Evolutionary conservation across 2,888 invertebrate genomes (phyloP), one percentile per base, ranked within the genome.

Genomic region (Drosophila neonasuta): DNA sequence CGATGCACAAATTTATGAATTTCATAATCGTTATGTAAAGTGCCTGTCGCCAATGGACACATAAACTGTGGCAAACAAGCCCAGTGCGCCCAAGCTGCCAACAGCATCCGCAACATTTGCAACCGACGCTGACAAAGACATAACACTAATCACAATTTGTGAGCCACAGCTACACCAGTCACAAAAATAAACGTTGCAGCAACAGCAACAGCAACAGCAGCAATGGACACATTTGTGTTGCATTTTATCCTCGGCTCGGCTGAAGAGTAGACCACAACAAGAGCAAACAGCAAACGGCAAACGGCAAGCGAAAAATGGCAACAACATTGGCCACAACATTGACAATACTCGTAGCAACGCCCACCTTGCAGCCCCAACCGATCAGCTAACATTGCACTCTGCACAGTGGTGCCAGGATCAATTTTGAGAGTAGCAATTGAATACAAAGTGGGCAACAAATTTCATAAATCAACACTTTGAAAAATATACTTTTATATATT

Each of bases 101-200:
- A 54, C 29, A 49, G 55, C 59, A 62, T 34, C 17, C 15, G 34
- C 39, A 32, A 50, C 30, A 34, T 17, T 30, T 17, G 13, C 30
- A 30, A n/a, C 45, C 36, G 46, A 52, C 30, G 29, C 10, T 17
- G 50, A 59, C 64, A 60, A 39, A 51, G 54, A 63, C 80, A 79
- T 60, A 75, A 80, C 77, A 69, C 69, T 77, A 73, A 80, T 80
- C 70, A 78, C 79, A 83, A 80, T 74, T 74, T 78, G 84, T 62
- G 68, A 64, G 60, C 48, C 34, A 17, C 51, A 60, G 15, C 42
- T 52, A n/a, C 29, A 41, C 30, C 32, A 32, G 10, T 29, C 41
- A 11, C 7, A 20, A 34, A 20, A 49, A 49, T 9, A 32, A 32
- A 36, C 11, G 10, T 10, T 32, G 32, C 30, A 13, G 17, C 50